Percentiles rank a stretch among this genome's conserved stretches.
Evolutionary conservation across 2,113 vertebrate species (phyloP).

Genomic region (Daboia siamensis): DNA sequence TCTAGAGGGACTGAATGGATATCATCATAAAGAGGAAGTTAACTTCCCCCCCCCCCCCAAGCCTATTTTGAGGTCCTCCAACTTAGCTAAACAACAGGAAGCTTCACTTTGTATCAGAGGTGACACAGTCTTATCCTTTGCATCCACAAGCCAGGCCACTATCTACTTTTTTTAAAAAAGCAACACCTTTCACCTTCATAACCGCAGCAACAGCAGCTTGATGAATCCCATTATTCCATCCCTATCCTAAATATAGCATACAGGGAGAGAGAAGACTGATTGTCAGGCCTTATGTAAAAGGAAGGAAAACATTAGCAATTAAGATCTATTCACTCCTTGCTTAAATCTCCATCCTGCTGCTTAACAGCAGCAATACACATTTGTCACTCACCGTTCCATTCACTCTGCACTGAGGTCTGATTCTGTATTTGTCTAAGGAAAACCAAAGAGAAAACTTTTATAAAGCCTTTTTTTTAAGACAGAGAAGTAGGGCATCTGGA

Average conservation of each 20-base stretch:
- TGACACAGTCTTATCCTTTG: neutral
- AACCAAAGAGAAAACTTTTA: neutral
- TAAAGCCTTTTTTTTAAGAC: neutral
- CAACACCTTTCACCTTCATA: neutral
- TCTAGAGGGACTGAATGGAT: neutral
- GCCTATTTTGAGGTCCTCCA: neutral
- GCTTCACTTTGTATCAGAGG: neutral
- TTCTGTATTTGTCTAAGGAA: neutral
- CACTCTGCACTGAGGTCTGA: neutral
- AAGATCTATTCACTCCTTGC: neutral
- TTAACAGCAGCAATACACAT: neutral
- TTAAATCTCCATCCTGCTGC: neutral
- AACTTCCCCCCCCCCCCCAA: neutral
- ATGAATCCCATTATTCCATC: neutral
- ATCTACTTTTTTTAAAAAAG: neutral
- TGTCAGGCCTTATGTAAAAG: neutral
- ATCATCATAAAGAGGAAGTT: neutral
- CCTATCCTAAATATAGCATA: neutral
- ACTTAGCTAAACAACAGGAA: neutral
- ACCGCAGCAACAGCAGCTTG: neutral
- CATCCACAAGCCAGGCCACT: neutral
- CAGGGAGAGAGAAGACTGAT: neutral
- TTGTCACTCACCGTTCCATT: neutral
- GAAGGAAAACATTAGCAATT: neutral
- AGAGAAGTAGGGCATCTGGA: neutral